These are phyloP conservation scores for Synanthedon formicaeformis DNA, from an alignment of 2,888 invertebrate species.

Conservation along the genomic window DNA sequence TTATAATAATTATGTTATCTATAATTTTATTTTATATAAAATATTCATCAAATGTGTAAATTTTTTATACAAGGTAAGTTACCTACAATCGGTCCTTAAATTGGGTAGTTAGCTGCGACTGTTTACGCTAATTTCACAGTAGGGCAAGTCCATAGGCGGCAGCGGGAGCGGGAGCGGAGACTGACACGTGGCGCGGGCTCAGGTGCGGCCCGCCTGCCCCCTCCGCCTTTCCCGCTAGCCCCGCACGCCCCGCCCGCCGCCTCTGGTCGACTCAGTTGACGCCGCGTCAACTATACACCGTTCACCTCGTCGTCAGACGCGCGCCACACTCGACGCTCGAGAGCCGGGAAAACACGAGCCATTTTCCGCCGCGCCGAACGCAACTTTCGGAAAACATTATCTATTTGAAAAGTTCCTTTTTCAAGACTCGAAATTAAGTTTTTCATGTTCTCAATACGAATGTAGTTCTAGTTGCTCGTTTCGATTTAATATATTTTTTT, in stretches of 20 bases:
- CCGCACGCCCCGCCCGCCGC: constrained; percentile 36
- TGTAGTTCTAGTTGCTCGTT: background rate
- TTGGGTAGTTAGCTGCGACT: constrained; percentile 35
- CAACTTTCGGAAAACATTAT: constrained; percentile 44
- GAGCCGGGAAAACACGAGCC: constrained; percentile 66
- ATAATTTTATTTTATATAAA: too few species aligned
- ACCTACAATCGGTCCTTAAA: constrained; percentile 49
- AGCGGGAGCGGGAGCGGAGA: constrained; percentile 25
- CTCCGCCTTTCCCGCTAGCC: constrained; percentile 12
- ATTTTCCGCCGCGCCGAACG: constrained; percentile 56
- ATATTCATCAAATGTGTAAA: too few species aligned
- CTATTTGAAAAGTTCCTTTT: constrained; percentile 19
- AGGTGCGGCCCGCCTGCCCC: constrained; percentile 62
- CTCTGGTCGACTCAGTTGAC: constrained; percentile 12
- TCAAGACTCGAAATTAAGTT: background rate
- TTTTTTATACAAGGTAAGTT: constrained; percentile 11
- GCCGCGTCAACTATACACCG: constrained; percentile 21
- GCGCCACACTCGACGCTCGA: constrained; percentile 66
- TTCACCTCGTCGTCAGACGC: constrained; percentile 57
- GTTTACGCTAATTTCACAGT: constrained; percentile 21
- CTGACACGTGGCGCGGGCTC: constrained; percentile 41
- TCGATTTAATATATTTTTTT: constrained; percentile 2
- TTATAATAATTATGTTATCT: too few species aligned
- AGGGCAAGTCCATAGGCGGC: constrained; percentile 1
- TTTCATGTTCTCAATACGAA: background rate